These are phyloP conservation scores for Python bivittatus DNA, from an alignment of 2,113 vertebrate species.

Conservation along the genomic window DNA sequence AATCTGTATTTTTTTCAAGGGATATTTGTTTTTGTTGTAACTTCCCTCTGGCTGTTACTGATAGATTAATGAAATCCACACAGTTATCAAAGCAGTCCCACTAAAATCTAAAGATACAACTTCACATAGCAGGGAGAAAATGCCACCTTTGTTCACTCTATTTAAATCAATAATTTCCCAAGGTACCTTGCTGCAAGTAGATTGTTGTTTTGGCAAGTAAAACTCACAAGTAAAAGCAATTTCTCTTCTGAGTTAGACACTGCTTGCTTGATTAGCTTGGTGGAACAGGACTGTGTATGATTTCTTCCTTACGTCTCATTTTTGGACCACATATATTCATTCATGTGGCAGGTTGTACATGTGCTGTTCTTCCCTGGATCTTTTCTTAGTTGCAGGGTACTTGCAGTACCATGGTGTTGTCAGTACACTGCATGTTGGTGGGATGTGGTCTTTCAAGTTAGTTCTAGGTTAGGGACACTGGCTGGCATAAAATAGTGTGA, in stretches of 20 bases:
- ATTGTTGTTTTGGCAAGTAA: constrained; percentile 6
- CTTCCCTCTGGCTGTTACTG: neutral
- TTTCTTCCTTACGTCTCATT: neutral
- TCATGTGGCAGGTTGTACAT: constrained; percentile 23
- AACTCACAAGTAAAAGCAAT: neutral
- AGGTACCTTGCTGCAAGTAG: neutral
- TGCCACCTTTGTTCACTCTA: constrained; percentile 16
- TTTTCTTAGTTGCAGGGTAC: constrained; percentile 11
- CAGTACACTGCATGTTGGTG: neutral
- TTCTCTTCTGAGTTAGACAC: constrained; percentile 35
- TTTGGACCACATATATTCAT: constrained; percentile 18
- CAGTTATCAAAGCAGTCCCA: constrained; percentile 1
- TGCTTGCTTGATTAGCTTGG: constrained; percentile 38
- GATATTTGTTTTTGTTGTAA: constrained; percentile 31
- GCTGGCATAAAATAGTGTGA: no score
- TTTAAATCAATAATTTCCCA: constrained; percentile 34
- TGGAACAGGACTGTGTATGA: neutral
- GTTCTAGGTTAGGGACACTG: no score
- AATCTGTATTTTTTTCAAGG: constrained; percentile 23
- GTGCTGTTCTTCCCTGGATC: constrained; percentile 18
- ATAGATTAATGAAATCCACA: neutral
- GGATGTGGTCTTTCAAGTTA: no score
- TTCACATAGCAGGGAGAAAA: neutral
- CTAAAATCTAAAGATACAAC: neutral
- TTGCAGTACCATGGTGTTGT: constrained; percentile 15